These are phyloP conservation scores for Catharus bicknelli DNA, from an alignment of 2,113 vertebrate species.

Conservation along the genomic window DNA sequence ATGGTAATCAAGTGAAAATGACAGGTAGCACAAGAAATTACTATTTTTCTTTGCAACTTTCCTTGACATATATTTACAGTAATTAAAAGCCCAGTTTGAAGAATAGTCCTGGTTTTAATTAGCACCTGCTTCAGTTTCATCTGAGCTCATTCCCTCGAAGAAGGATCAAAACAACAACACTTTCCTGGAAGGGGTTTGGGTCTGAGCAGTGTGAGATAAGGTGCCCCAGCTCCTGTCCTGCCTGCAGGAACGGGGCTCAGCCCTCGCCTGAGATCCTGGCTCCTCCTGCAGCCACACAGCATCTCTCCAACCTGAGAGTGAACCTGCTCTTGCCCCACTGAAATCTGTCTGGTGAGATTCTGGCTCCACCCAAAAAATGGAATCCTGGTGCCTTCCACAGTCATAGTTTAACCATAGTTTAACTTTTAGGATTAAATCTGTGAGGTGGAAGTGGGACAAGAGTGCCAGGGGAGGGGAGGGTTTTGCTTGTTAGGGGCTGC, in stretches of 20 bases:
- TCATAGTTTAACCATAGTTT: no score
- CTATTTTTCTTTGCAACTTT: conserved; percentile 63
- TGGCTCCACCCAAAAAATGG: background rate
- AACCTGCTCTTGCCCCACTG: background rate
- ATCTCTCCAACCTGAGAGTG: background rate
- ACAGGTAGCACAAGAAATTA: conserved; percentile 64
- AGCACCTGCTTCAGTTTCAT: conserved; percentile 67
- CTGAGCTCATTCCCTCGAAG: conserved; percentile 14
- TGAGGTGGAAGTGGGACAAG: background rate
- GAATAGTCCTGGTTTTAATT: conserved; percentile 55
- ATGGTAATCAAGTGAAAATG: conserved; percentile 65
- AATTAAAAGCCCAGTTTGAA: conserved; percentile 55
- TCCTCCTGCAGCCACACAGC: background rate
- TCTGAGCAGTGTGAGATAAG: background rate
- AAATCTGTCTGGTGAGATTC: background rate
- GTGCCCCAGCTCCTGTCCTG: background rate
- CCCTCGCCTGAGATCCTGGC: background rate
- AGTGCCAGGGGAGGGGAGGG: background rate
- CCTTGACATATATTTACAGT: conserved; percentile 54
- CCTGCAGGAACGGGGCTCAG: accelerated
- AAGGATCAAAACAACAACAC: conserved; percentile 41
- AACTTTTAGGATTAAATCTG: background rate
- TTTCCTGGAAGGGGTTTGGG: background rate
- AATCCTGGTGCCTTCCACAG: background rate
- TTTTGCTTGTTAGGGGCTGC: background rate